These are phyloP conservation scores for Cataglyphis altisquamis DNA, from an alignment of 2,888 invertebrate genomes.

Conservation along the genomic window DNA sequence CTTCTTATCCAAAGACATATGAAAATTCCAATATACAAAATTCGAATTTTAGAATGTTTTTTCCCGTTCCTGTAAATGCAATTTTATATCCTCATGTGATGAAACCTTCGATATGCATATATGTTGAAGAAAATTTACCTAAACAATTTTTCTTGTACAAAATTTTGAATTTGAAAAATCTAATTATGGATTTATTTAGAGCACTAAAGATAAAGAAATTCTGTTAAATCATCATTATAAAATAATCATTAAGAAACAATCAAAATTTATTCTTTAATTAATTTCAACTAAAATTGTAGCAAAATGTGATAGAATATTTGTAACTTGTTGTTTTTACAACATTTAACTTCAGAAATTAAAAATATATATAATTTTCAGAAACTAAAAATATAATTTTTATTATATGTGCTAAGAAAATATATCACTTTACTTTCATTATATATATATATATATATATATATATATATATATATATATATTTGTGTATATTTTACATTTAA, in stretches of 20 bases:
- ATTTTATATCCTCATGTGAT: too few relatives aligned
- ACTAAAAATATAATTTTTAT: slow-evolving; percentile 1
- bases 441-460: neutral
- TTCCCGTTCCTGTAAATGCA: too few relatives aligned
- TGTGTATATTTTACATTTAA: neutral
- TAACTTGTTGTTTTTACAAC: neutral
- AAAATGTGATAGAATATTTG: neutral
- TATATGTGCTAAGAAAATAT: neutral
- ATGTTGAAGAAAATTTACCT: neutral
- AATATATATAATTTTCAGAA: too few relatives aligned
- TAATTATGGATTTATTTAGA: neutral
- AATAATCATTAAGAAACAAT: neutral
- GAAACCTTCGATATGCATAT: neutral
- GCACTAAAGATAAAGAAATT: neutral
- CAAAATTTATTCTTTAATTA: neutral
- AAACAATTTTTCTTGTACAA: neutral
- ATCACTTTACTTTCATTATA: neutral
- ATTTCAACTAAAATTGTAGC: neutral
- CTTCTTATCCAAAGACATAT: neutral
- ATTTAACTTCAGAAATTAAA: neutral
- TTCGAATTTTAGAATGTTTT: too few relatives aligned
- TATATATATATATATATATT: neutral
- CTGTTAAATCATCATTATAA: neutral
- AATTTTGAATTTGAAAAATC: neutral
- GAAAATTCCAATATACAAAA: too few relatives aligned